These are phyloP conservation scores for Melanerpes aurifrons DNA, from an alignment of 2,113 vertebrate genomes.

Conservation along the genomic window DNA sequence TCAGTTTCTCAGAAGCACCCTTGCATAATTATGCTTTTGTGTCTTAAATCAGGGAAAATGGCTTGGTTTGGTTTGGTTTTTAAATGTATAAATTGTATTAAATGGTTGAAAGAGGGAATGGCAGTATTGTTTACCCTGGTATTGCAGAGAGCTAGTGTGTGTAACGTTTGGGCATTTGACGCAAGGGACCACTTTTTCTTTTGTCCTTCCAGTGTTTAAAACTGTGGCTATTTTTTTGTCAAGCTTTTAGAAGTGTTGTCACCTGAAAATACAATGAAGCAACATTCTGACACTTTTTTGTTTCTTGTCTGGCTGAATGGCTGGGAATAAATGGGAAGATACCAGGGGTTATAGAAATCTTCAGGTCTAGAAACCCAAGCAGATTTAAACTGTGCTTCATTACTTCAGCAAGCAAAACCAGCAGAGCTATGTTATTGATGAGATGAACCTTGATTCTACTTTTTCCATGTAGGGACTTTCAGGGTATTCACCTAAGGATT, in stretches of 20 bases:
- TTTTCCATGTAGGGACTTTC: background rate
- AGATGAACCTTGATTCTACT: background rate
- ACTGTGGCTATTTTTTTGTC: background rate
- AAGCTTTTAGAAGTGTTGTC: background rate
- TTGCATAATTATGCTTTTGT: background rate
- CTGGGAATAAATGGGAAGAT: conserved; percentile 6
- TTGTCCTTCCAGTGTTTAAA: conserved; percentile 2
- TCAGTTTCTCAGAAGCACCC: background rate
- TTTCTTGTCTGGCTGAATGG: background rate
- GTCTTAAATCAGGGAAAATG: background rate
- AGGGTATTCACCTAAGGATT: background rate
- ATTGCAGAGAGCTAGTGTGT: background rate
- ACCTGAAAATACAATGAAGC: background rate
- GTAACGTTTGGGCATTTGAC: background rate
- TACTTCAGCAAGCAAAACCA: background rate
- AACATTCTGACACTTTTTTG: background rate
- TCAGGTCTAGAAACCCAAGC: background rate
- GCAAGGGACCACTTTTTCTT: background rate
- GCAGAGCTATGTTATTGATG: background rate
- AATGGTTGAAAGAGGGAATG: background rate
- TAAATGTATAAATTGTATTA: background rate
- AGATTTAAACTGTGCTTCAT: background rate
- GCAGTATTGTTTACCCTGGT: background rate
- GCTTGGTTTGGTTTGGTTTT: background rate
- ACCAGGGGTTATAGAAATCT: conserved; percentile 4